Evolutionary conservation across 2,888 invertebrate genomes (phyloP).

Genomic region (Drosophila ustulata): DNA sequence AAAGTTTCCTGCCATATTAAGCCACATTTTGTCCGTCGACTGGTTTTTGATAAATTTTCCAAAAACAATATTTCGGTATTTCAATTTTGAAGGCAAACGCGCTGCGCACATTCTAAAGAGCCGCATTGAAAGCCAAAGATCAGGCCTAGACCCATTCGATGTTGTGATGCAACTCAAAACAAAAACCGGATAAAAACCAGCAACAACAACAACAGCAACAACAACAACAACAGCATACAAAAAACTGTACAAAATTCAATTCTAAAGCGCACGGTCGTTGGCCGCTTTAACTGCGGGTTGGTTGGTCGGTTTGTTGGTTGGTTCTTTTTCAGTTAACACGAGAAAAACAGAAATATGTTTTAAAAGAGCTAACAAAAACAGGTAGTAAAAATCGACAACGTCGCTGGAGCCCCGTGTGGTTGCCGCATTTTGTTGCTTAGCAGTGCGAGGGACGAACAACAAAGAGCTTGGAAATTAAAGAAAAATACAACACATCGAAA

Average conservation of each 20-base stretch:
- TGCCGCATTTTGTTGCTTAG: conserved; percentile 36
- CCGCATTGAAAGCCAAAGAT: conserved; percentile 4
- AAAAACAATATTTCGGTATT: neutral
- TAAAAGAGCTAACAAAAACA: conserved; percentile 71
- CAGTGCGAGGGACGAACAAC: conserved; percentile 40
- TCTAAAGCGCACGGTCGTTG: conserved; percentile 57
- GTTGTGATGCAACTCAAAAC: conserved; percentile 22
- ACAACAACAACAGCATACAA: conserved; percentile 28
- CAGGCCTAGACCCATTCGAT: conserved; percentile 2
- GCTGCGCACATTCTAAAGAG: neutral
- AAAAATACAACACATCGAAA: conserved; percentile 45
- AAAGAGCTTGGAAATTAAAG: conserved; percentile 63
- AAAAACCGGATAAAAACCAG: conserved; percentile 28
- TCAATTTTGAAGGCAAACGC: neutral
- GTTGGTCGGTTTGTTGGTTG: conserved; percentile 8
- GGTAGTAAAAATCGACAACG: conserved; percentile 72
- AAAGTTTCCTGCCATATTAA: neutral
- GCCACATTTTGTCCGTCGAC: neutral
- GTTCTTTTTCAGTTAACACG: conserved; percentile 56
- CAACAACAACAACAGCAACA: neutral
- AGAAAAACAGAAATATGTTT: conserved; percentile 61
- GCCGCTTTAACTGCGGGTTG: conserved; percentile 33
- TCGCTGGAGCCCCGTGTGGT: conserved; percentile 28
- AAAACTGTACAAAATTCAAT: conserved; percentile 68
- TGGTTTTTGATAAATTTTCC: neutral